Evolutionary conservation across 2,888 invertebrate species (phyloP).

Genomic region (Meteorus colon): DNA sequence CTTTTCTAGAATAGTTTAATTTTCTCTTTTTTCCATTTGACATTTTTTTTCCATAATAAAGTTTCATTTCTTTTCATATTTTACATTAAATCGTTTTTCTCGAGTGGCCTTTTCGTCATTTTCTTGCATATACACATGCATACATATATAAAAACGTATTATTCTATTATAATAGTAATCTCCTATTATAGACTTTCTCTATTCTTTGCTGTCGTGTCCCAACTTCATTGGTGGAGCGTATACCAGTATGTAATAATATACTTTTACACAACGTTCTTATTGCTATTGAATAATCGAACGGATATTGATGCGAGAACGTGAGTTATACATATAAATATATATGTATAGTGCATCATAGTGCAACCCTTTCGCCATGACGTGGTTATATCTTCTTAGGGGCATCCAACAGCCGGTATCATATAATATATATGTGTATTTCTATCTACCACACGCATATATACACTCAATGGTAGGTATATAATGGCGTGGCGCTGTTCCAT

Average conservation of each 20-base stretch:
- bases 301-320: conserved; percentile 26
- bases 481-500: conserved; percentile 29
- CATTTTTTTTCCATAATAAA: too few species aligned
- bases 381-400: conserved; percentile 29
- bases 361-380: conserved; percentile 36
- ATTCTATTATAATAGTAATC: not conserved
- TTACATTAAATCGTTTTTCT: too few species aligned
- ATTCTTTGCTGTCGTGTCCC: not conserved
- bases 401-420: conserved; percentile 17
- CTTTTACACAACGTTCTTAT: conserved; percentile 2
- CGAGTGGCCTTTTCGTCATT: too few species aligned
- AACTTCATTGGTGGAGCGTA: not conserved
- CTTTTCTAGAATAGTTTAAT: too few species aligned
- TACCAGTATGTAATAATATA: conserved; percentile 21
- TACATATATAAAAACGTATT: not conserved
- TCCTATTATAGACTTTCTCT: conserved; percentile 15
- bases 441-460: not conserved
- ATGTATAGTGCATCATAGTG: not conserved
- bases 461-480: conserved; percentile 11
- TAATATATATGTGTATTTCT: conserved; percentile 2
- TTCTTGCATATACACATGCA: too few species aligned
- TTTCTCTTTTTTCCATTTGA: too few species aligned
- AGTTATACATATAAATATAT: conserved; percentile 3
- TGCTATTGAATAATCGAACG: conserved; percentile 38
- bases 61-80: too few species aligned